A percentile compares a stretch with the other conserved stretches of the same genome.
These are phyloP conservation scores for Pycnomerus fuliginosus DNA, from an alignment of 2,888 invertebrate species.

Conservation along the genomic window DNA sequence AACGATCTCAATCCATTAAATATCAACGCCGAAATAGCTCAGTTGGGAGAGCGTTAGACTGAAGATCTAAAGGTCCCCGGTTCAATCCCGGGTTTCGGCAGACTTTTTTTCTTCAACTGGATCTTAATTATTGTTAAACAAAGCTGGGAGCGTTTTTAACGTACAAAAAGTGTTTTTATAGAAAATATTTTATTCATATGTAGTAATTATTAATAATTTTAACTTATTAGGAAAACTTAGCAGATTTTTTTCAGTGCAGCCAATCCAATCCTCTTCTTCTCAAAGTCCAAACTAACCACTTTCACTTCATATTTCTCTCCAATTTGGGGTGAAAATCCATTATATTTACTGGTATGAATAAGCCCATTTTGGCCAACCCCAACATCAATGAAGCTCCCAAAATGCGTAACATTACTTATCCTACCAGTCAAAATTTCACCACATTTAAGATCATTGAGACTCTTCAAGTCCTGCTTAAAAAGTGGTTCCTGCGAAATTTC, in stretches of 20 bases:
- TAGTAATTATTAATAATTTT: no score
- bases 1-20: no score
- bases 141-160: no score
- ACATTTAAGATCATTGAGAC: slow-evolving; percentile 63
- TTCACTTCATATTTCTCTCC: slow-evolving; percentile 71
- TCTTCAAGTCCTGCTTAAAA: slow-evolving; percentile 72
- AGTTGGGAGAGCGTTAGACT: slow-evolving; percentile 77
- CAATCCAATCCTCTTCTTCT: slow-evolving; percentile 57
- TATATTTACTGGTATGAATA: slow-evolving; percentile 65
- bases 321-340: slow-evolving; percentile 58
- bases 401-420: slow-evolving; percentile 82
- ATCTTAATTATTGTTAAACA: no score
- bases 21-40: slow-evolving; percentile 77
- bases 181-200: no score
- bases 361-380: slow-evolving; percentile 73
- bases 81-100: slow-evolving; percentile 76
- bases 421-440: slow-evolving; percentile 71
- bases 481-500: slow-evolving; percentile 65
- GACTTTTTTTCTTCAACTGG: no score
- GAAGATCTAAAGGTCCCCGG: slow-evolving; percentile 75
- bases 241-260: slow-evolving; percentile 33
- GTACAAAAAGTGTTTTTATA: no score
- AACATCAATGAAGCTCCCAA: slow-evolving; percentile 90
- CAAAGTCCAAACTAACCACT: slow-evolving; percentile 60
- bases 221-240: slow-evolving; percentile 1